phyloP scores from a whole-genome alignment of 2,797 vertebrate species.

The Perodicticus potto region DNA sequence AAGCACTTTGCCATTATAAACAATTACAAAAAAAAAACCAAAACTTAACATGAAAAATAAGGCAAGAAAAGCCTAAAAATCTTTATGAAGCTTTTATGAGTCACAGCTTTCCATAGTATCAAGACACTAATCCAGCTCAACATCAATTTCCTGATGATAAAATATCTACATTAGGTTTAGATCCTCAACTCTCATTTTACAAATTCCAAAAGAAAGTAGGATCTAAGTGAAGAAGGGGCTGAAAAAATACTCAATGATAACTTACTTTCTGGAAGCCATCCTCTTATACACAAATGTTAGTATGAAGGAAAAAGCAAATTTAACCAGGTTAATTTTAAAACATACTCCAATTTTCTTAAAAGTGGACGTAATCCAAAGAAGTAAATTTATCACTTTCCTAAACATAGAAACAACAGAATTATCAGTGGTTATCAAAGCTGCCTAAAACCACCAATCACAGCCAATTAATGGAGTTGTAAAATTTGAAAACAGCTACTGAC shows the following conservation, averaged over 20 bases:
- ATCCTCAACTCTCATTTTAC: neutral
- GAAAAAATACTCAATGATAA: neutral
- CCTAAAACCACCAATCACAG: neutral
- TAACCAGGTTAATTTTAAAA: neutral
- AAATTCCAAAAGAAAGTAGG: neutral
- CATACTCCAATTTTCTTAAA: conserved; percentile 10
- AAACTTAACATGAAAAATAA: neutral
- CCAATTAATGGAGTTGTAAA: neutral
- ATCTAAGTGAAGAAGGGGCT: neutral
- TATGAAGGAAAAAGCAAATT: neutral
- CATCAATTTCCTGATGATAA: neutral
- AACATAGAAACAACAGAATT: conserved; percentile 25
- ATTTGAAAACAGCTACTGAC: neutral
- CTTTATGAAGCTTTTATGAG: neutral
- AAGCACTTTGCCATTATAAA: neutral
- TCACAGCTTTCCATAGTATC: neutral
- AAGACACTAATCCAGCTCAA: neutral
- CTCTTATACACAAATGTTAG: neutral
- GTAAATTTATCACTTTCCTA: neutral
- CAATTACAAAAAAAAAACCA: neutral
- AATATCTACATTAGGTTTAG: neutral
- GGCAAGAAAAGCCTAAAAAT: neutral
- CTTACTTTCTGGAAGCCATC: neutral
- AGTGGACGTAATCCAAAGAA: neutral
- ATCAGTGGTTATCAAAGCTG: conserved; percentile 1